A percentile compares a stretch with the other conserved stretches of the same genome.
These are phyloP conservation scores for Pangasianodon hypophthalmus DNA, from an alignment of 2,113 vertebrate genomes.

Conservation along the genomic window DNA sequence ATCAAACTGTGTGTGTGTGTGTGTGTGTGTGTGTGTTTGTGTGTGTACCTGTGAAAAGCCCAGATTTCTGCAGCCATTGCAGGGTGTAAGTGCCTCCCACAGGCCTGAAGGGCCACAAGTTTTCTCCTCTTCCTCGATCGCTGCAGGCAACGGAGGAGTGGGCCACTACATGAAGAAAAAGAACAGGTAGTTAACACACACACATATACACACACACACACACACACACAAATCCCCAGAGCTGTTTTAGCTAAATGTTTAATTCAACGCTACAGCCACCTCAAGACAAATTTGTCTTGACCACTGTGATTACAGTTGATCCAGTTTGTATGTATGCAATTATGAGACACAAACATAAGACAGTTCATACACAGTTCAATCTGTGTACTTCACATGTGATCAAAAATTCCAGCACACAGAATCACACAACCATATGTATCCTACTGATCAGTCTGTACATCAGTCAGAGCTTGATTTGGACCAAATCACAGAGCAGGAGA, in stretches of 20 bases:
- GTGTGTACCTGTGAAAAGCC: constrained; percentile 86
- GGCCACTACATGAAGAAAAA: constrained; percentile 71
- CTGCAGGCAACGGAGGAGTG: constrained; percentile 75
- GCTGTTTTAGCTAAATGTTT: background rate
- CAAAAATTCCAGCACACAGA: background rate
- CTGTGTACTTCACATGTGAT: background rate
- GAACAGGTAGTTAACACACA: background rate
- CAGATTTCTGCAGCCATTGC: constrained; percentile 92
- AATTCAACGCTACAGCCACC: background rate
- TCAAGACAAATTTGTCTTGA: background rate
- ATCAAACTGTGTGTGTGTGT: background rate
- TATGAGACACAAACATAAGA: background rate
- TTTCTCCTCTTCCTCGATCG: constrained; percentile 84
- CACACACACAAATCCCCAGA: constrained; percentile 18
- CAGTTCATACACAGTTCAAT: background rate
- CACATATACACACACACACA: constrained; percentile 23
- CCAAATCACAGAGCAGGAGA: constrained; percentile 19
- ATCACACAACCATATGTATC: background rate
- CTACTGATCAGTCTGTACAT: background rate
- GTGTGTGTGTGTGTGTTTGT: background rate
- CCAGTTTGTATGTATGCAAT: background rate
- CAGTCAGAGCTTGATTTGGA: background rate
- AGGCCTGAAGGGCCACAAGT: constrained; percentile 88
- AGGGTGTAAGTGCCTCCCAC: constrained; percentile 93
- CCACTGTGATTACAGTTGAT: background rate